Base-by-base conservation (phyloP, 53 echinoderm and acorn worm species). In the Zoroaster sp. region DNA sequence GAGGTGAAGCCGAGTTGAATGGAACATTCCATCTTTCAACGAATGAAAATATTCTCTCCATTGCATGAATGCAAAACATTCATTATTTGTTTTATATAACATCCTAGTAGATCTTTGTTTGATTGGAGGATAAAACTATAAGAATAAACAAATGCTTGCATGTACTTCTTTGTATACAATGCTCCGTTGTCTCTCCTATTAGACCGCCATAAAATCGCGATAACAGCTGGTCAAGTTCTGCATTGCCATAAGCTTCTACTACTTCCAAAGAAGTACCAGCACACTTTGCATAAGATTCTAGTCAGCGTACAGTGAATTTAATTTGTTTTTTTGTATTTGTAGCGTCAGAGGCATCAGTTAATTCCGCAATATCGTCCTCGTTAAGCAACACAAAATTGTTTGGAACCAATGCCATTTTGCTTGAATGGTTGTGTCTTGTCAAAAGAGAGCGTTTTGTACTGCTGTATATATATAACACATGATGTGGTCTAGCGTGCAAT, bases 161-260 rank as follows among this genome's bases (percentile, higher is more conserved):
- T 90, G 7, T 54, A 71, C 49, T 83, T 74, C 74, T 83, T 83
- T 5, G 74, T 59, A 31, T 83, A 90, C 74, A 90, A 45, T n/a
- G 37, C 43, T 40, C 89, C 89, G 20, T 54, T 55, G 33, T 69
- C 67, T 37, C 37, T 38, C 18, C 72, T 34, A 13, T n/a, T 23
- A 55, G 53, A 53, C 53, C 53, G 20, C 53, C 53, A 53, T 53
- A 53, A 53, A 55, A 55, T 23, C 77, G 25, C 14, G 77, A 77
- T 36, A 88, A 43, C 51, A 89, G 11, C 43, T 42, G 9, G 37
- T 89, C 89, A 13, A 89, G 49, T 34, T 80, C 70, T 46, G 37
- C 69, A 71, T 69, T 35, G 7, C 55, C 70, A 34, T 81, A 80
- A 23, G 32, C 32, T 36, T 45, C 28, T 31, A 73, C 69, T 23